Evolutionary conservation across 2,113 vertebrate genomes (phyloP).

Genomic region (Ochotona curzoniae): DNA sequence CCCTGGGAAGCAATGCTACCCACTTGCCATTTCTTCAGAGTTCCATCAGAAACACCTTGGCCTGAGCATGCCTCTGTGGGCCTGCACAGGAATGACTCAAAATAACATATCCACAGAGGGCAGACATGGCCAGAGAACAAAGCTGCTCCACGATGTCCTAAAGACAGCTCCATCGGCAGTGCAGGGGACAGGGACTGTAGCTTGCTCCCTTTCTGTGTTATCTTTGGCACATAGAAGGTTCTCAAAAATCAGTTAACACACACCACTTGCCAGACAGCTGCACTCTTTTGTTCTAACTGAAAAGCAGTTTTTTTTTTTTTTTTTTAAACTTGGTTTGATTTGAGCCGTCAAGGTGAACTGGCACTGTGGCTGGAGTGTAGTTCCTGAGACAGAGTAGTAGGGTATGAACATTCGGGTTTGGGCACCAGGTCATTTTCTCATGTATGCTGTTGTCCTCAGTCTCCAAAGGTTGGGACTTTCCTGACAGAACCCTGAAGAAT

Average conservation of each 20-base stretch:
- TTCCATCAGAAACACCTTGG: background rate
- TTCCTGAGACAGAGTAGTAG: background rate
- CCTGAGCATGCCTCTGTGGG: background rate
- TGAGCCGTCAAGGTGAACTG: background rate
- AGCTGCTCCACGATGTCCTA: background rate
- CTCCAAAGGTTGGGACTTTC: background rate
- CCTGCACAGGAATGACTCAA: background rate
- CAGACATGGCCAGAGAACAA: conserved; percentile 20
- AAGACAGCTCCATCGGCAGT: background rate
- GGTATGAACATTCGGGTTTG: rapidly evolving
- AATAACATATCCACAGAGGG: background rate
- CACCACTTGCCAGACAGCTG: background rate
- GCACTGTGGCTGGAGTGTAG: background rate
- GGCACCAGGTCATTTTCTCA: background rate
- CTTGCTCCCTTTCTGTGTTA: background rate
- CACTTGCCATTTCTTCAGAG: conserved; percentile 26
- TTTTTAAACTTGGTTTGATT: background rate
- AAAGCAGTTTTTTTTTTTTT: background rate
- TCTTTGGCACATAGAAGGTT: background rate
- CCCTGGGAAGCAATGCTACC: background rate
- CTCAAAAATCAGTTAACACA: background rate
- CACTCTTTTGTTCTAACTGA: background rate
- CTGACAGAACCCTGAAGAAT: background rate
- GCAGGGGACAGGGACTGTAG: background rate
- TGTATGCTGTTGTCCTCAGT: background rate